Evolutionary conservation across 2,113 vertebrate species (phyloP).

Genomic region (Passerina amoena): DNA sequence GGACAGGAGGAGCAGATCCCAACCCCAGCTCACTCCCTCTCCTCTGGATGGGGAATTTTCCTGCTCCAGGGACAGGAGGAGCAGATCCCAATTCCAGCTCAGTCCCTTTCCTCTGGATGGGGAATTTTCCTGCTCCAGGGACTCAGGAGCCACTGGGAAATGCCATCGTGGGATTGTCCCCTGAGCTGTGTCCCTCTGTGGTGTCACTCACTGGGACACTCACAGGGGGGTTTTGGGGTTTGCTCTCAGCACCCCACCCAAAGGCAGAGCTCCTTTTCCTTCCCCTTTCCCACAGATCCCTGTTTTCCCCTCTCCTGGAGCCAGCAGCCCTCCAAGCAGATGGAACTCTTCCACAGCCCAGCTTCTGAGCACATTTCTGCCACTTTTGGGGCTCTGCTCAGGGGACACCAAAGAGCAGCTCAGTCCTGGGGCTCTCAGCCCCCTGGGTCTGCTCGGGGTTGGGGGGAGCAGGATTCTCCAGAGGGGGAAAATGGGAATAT

Average conservation of each 20-base stretch:
- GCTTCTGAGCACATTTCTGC: not conserved
- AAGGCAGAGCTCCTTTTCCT: not conserved
- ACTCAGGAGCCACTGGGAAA: not conserved
- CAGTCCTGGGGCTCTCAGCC: not conserved
- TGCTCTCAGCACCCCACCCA: not conserved
- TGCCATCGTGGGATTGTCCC: too few species aligned
- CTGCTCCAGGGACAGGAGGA: too few species aligned
- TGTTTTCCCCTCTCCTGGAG: not conserved
- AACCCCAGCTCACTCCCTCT: too few species aligned
- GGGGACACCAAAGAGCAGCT: not conserved
- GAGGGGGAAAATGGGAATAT: not conserved
- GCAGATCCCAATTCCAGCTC: too few species aligned
- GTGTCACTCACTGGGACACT: too few species aligned
- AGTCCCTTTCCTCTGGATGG: accelerated
- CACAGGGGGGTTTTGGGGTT: too few species aligned
- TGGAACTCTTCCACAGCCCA: not conserved
- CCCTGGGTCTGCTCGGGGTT: not conserved
- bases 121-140: too few species aligned
- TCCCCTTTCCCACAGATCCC: not conserved
- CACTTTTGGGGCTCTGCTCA: not conserved
- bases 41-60: too few species aligned
- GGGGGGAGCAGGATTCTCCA: not conserved
- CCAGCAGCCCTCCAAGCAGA: not conserved
- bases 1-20: too few species aligned
- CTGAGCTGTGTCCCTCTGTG: too few species aligned